Evolutionary conservation across 2,888 invertebrate species (phyloP).

Genomic region (Gibbula magus): DNA sequence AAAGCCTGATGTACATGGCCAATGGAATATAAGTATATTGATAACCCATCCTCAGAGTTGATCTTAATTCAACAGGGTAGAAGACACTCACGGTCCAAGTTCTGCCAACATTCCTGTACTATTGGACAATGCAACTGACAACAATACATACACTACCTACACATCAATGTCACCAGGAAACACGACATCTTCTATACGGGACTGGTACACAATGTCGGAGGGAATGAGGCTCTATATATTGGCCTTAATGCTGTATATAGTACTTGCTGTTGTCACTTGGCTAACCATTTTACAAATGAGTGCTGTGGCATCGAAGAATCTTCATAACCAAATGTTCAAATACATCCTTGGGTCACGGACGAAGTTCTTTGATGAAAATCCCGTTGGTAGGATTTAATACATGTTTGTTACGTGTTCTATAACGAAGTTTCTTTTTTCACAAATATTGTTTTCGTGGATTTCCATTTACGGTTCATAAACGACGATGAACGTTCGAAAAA

Average conservation of each 20-base stretch:
- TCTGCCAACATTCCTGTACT: not conserved
- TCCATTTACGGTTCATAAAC: too few relatives aligned
- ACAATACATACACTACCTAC: not conserved
- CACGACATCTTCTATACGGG: not conserved
- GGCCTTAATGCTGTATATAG: constrained; percentile 10
- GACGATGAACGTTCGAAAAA: too few relatives aligned
- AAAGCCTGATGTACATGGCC: too few relatives aligned
- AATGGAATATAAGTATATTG: too few relatives aligned
- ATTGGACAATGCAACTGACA: not conserved
- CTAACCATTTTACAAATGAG: constrained; percentile 29
- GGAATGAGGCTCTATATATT: constrained; percentile 33
- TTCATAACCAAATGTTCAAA: too few relatives aligned
- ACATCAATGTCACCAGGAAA: not conserved
- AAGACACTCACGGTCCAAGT: too few relatives aligned
- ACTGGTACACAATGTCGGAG: too few relatives aligned
- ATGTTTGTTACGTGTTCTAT: too few relatives aligned
- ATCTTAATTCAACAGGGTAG: too few relatives aligned
- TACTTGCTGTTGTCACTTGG: constrained; percentile 25
- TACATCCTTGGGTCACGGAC: constrained; percentile 86
- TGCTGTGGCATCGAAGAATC: constrained; percentile 83
- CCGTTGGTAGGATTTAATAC: constrained; percentile 80
- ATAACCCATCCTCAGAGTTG: too few relatives aligned
- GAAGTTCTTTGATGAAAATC: constrained; percentile 91
- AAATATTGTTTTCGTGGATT: too few relatives aligned
- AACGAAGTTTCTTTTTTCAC: too few relatives aligned